Conservation (phyloP, 2,888 invertebrate genomes). For the Bimastos eiseni region DNA sequence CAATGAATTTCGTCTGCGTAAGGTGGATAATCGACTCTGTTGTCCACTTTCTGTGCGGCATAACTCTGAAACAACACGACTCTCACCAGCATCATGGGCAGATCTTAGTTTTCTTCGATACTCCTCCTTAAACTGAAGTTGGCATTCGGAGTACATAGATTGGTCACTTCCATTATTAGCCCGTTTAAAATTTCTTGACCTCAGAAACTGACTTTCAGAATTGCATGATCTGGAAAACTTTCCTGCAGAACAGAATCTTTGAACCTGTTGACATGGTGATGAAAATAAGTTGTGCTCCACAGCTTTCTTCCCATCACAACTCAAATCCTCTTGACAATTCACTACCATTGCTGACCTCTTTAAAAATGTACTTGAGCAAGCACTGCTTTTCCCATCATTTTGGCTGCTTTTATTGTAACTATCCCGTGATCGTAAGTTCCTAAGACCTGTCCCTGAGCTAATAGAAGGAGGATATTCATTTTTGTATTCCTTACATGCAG, state of each 20-base stretch:
- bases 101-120: slow-evolving; percentile 17
- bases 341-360: neutral
- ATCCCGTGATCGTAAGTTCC: slow-evolving; percentile 6
- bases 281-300: neutral
- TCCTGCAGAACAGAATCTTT: neutral
- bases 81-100: neutral
- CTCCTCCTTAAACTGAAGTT: neutral
- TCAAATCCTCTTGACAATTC: neutral
- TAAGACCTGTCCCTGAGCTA: neutral
- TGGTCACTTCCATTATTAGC: neutral
- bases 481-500: neutral
- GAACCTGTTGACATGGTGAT: slow-evolving; percentile 2
- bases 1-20: neutral
- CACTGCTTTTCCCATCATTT: neutral
- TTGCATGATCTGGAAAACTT: neutral
- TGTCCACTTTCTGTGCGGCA: neutral
- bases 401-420: neutral
- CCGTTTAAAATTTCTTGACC: neutral
- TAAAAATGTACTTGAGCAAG: neutral
- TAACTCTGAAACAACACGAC: neutral
- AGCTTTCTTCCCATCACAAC: neutral
- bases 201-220: neutral
- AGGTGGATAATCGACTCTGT: neutral
- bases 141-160: neutral
- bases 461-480: neutral